Evolutionary conservation across 2,888 invertebrate species (phyloP).

Genomic region (Folsomia candida): DNA sequence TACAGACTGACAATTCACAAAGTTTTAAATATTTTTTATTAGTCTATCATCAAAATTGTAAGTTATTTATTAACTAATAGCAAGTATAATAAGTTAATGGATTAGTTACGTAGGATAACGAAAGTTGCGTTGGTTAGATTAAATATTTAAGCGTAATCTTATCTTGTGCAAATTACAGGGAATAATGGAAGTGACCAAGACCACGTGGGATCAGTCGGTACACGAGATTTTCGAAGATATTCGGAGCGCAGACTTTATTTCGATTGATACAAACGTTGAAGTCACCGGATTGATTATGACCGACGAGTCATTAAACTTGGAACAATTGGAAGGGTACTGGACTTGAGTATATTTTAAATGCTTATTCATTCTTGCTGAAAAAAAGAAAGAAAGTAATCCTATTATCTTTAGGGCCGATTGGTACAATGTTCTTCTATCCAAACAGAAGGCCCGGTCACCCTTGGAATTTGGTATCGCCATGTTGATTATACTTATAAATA

Average conservation of each 20-base stretch:
- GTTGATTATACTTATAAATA: too few relatives aligned
- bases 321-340: not conserved
- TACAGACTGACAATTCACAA: too few relatives aligned
- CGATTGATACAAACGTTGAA: slow-evolving; percentile 33
- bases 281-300: slow-evolving; percentile 27
- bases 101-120: not conserved
- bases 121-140: not conserved
- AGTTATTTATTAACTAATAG: not conserved
- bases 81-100: too few relatives aligned
- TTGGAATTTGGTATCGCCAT: slow-evolving; percentile 29
- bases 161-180: not conserved
- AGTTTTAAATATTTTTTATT: too few relatives aligned
- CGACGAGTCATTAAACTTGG: slow-evolving; percentile 23
- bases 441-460: slow-evolving; percentile 17
- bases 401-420: slow-evolving; percentile 14
- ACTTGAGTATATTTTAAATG: not conserved
- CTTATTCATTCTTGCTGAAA: not conserved
- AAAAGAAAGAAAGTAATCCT: too few relatives aligned
- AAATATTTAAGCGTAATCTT: not conserved
- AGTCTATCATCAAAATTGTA: too few relatives aligned
- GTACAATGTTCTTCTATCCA: slow-evolving; percentile 24
- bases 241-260: slow-evolving; percentile 24
- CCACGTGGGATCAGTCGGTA: slow-evolving; percentile 18
- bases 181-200: slow-evolving; percentile 24
- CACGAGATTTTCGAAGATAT: slow-evolving; percentile 20